Evolutionary conservation across 2,113 vertebrate species (phyloP).

Genomic region (Machaerirhynchus nigripectus): DNA sequence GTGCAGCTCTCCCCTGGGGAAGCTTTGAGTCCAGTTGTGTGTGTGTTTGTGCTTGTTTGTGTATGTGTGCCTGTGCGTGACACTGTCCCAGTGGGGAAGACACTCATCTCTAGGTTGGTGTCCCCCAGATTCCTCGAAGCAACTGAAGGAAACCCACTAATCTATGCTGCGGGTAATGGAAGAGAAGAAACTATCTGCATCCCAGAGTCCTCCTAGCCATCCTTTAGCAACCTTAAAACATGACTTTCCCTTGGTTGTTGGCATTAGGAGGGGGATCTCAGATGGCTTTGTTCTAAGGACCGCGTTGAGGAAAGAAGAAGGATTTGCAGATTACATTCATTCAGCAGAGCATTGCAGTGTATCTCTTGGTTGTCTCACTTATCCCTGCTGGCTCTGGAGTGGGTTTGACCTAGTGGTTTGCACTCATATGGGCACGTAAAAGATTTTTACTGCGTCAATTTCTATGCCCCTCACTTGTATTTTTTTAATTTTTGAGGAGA

Average conservation of each 20-base stretch:
- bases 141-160: not conserved
- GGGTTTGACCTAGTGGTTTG: not conserved
- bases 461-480: not conserved
- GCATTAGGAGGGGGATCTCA: not conserved
- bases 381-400: not conserved
- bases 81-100: not conserved
- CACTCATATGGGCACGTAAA: fast-evolving
- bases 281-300: not conserved
- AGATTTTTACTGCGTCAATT: not conserved
- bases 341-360: not conserved
- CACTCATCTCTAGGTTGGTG: not conserved
- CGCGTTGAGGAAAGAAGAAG: fast-evolving
- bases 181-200: not conserved
- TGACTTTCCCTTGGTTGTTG: not conserved
- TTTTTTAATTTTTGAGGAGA: not conserved
- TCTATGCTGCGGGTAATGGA: not conserved
- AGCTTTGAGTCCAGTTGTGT: not conserved
- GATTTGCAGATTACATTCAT: not conserved
- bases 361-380: not conserved
- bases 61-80: not conserved
- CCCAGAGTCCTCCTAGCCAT: not conserved
- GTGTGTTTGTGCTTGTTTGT: not conserved
- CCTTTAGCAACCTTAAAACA: not conserved
- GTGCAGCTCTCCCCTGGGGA: not conserved
- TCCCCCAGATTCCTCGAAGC: not conserved